phyloP scores from a whole-genome alignment of 2,113 vertebrate genomes.

The Microtus montanus region DNA sequence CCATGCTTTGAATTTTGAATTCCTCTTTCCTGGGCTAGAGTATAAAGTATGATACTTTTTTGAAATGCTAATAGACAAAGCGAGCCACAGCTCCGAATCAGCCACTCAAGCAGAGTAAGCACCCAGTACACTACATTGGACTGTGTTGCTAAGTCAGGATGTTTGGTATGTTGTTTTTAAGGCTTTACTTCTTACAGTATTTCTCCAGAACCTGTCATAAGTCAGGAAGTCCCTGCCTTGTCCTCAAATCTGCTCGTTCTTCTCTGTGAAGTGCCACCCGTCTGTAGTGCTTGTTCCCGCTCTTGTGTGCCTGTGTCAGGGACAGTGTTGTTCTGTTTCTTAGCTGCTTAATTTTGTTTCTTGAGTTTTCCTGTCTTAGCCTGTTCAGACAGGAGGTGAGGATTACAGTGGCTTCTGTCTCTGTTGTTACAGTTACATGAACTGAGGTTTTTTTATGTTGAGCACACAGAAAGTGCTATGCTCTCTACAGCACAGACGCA shows the following conservation, averaged over 20 bases:
- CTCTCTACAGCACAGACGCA: neutral
- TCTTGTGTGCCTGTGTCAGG: neutral
- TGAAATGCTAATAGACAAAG: neutral
- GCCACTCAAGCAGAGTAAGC: neutral
- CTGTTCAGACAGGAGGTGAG: neutral
- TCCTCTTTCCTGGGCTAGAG: neutral
- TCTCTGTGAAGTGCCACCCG: neutral
- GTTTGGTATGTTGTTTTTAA: neutral
- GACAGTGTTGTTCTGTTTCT: neutral
- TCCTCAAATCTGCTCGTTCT: neutral
- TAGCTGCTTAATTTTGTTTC: neutral
- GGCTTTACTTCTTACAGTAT: neutral
- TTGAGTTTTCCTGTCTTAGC: neutral
- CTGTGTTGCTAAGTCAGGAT: neutral
- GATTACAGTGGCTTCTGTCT: slow-evolving; percentile 36
- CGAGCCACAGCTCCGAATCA: neutral
- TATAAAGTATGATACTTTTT: neutral
- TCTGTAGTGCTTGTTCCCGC: neutral
- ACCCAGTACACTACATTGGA: neutral
- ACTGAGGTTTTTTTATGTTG: neutral
- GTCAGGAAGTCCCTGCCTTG: neutral
- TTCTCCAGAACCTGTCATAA: neutral
- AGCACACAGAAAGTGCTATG: neutral
- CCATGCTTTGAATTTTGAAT: neutral
- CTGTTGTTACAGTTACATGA: neutral